Percentiles rank a stretch among this genome's conserved stretches.
phyloP scores from a whole-genome alignment of 1,140 invertebrate genomes.

The Parapsyche elsis region DNA sequence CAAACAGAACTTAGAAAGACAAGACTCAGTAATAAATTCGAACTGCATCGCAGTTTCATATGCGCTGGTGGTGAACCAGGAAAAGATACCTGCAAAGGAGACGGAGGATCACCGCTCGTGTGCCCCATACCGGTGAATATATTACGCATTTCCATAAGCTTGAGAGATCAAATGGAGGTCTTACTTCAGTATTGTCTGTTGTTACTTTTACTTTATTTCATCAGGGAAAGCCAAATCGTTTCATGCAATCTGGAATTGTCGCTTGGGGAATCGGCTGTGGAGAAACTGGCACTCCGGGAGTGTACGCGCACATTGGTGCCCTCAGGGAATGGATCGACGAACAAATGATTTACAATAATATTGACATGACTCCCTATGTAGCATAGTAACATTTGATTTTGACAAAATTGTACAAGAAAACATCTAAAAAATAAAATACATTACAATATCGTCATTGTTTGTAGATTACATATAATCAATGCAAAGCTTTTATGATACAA shows the following conservation, averaged over 20 bases:
- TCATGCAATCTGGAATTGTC: constrained; percentile 67
- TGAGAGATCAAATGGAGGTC: constrained; percentile 19
- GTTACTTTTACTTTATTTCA: background rate
- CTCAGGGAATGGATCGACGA: constrained; percentile 78
- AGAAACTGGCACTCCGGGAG: constrained; percentile 73
- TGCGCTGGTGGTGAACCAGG: constrained; percentile 79
- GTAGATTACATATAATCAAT: no score
- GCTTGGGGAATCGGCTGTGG: constrained; percentile 69
- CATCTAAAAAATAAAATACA: no score
- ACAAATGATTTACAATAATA: constrained; percentile 61
- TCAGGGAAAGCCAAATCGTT: constrained; percentile 58
- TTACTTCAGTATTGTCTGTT: background rate
- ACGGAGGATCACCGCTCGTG: constrained; percentile 74
- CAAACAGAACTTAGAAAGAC: constrained; percentile 69
- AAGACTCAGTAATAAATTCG: constrained; percentile 71
- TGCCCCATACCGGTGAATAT: constrained; percentile 70
- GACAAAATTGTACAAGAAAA: no score
- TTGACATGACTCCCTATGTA: constrained; percentile 60
- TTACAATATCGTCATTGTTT: no score
- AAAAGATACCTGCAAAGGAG: constrained; percentile 72
- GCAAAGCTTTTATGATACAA: no score
- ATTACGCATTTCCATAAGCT: background rate
- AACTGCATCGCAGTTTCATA: constrained; percentile 76
- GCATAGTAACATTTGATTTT: constrained; percentile 2
- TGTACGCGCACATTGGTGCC: constrained; percentile 77